Conservation (phyloP, 2,888 invertebrate genomes). For the Dorcus parallelipipedus region DNA sequence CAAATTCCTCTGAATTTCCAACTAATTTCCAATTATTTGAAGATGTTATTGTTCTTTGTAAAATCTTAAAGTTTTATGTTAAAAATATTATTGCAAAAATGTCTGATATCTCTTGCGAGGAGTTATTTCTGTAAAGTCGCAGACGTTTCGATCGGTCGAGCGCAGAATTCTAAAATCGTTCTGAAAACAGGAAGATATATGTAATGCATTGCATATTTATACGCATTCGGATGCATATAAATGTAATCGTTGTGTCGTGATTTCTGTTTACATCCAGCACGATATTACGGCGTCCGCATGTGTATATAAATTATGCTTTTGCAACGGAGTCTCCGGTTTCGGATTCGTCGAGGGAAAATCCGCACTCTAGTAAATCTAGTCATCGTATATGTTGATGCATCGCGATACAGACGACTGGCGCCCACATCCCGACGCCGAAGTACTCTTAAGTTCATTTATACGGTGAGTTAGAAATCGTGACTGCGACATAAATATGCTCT, state of each 20-base stretch:
- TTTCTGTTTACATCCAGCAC: not conserved
- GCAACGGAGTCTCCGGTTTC: not conserved
- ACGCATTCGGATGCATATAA: too few relatives aligned
- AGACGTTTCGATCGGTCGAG: too few relatives aligned
- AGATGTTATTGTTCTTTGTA: too few relatives aligned
- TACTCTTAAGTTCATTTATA: constrained; percentile 17
- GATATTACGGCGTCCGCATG: not conserved
- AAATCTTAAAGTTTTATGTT: too few relatives aligned
- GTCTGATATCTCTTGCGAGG: too few relatives aligned
- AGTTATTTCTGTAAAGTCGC: too few relatives aligned
- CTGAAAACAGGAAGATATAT: too few relatives aligned
- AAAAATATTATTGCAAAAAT: too few relatives aligned
- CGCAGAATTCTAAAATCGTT: too few relatives aligned
- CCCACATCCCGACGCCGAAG: constrained; percentile 21
- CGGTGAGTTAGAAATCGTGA: constrained; percentile 5
- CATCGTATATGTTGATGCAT: constrained; percentile 23
- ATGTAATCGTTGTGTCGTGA: not conserved
- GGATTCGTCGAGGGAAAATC: not conserved
- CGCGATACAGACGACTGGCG: constrained; percentile 24
- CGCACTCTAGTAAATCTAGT: constrained; percentile 1
- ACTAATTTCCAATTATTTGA: too few relatives aligned
- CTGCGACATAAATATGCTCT: not conserved
- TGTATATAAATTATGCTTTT: not conserved
- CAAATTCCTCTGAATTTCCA: too few relatives aligned
- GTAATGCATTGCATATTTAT: too few relatives aligned